These are phyloP conservation scores for Vanessa tameamea DNA, from an alignment of 1,140 invertebrate genomes.

Conservation along the genomic window DNA sequence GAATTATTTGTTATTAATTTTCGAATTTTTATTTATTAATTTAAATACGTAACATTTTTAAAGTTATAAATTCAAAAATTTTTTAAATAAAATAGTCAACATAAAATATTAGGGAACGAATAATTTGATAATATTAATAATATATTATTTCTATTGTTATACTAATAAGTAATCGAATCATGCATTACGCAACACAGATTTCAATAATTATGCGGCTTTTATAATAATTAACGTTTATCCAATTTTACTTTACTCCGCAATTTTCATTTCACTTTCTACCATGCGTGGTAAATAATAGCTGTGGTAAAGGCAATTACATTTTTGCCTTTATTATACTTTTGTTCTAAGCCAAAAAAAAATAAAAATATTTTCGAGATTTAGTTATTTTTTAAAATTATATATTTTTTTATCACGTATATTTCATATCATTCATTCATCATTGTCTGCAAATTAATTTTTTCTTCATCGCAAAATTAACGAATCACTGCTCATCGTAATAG, in stretches of 20 bases:
- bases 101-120: no score
- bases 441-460: background rate
- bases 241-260: constrained; percentile 49
- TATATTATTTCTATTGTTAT: background rate
- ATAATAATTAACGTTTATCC: constrained; percentile 29
- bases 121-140: no score
- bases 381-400: background rate
- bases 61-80: background rate
- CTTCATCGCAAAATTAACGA: constrained; percentile 4
- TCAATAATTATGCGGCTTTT: constrained; percentile 22
- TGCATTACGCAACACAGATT: constrained; percentile 27
- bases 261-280: constrained; percentile 64
- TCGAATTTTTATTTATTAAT: constrained; percentile 14
- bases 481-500: constrained; percentile 6
- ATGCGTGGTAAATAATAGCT: constrained; percentile 19
- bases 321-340: background rate
- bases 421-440: no score
- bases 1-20: background rate
- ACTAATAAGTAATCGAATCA: background rate
- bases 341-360: background rate
- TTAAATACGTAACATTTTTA: background rate
- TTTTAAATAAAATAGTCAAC: no score
- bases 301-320: constrained; percentile 6
- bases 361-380: background rate
- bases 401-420: background rate